phyloP scores from a whole-genome alignment of 2,888 invertebrate genomes.

The Margaritifera margaritifera region DNA sequence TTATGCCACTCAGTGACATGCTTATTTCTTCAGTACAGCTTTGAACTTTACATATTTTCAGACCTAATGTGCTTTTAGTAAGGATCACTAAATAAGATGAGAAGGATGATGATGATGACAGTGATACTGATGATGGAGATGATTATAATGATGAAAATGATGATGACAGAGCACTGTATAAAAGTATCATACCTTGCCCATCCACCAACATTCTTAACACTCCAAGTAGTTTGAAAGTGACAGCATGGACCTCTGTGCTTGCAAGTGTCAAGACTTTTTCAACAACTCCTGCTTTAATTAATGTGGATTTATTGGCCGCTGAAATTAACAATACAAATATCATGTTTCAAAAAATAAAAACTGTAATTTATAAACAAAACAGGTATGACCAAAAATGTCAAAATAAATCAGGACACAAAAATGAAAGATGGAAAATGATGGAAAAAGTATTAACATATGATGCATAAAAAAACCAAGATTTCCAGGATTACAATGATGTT shows the following conservation, averaged over 20 bases:
- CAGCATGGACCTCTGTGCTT: slow-evolving; percentile 80
- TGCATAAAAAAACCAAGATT: too few relatives aligned
- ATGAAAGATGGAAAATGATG: too few relatives aligned
- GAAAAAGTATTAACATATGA: too few relatives aligned
- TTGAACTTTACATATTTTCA: not conserved
- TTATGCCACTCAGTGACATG: not conserved
- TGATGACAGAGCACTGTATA: not conserved
- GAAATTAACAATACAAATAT: slow-evolving; percentile 78
- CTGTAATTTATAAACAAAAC: too few relatives aligned
- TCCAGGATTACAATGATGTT: too few relatives aligned
- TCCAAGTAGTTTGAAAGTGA: slow-evolving; percentile 89
- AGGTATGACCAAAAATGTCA: too few relatives aligned
- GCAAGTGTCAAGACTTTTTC: slow-evolving; percentile 82
- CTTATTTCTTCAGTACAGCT: not conserved
- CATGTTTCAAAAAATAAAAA: too few relatives aligned
- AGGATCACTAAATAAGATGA: slow-evolving; percentile 33
- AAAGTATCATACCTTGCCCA: slow-evolving; percentile 74
- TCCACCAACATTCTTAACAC: slow-evolving; percentile 90
- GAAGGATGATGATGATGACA: not conserved
- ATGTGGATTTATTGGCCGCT: slow-evolving; percentile 82
- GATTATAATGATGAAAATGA: not conserved
- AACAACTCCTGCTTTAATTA: slow-evolving; percentile 83
- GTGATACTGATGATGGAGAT: too few relatives aligned
- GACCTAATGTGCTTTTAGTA: not conserved
- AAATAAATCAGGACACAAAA: too few relatives aligned